Conservation (phyloP, 2,888 invertebrate species). For the Eurois occulta region DNA sequence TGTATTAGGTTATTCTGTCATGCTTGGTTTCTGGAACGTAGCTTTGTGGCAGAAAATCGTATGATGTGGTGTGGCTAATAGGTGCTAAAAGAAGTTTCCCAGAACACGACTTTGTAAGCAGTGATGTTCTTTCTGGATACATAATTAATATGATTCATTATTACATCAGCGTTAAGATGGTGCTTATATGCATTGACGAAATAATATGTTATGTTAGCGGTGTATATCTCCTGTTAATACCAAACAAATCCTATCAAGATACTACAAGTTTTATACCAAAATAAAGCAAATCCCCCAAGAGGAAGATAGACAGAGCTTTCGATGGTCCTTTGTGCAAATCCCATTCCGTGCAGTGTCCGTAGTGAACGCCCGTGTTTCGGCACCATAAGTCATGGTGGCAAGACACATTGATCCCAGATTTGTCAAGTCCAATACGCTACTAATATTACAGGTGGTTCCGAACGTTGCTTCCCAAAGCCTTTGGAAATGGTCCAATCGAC, state of each 20-base stretch:
- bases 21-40: neutral
- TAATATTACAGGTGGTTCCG: slow-evolving; percentile 58
- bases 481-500: slow-evolving; percentile 59
- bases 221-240: neutral
- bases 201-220: neutral
- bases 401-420: slow-evolving; percentile 60
- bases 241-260: slow-evolving; percentile 22
- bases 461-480: slow-evolving; percentile 43
- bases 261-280: slow-evolving; percentile 22
- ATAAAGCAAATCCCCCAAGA: slow-evolving; percentile 47
- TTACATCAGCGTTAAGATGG: neutral
- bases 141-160: neutral
- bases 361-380: slow-evolving; percentile 50
- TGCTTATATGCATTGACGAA: neutral
- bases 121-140: neutral
- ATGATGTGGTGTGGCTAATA: neutral
- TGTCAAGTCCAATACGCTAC: slow-evolving; percentile 58
- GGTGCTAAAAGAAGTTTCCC: neutral
- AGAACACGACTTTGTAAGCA: neutral
- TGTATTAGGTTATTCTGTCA: slow-evolving; percentile 21
- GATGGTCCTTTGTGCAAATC: slow-evolving; percentile 53
- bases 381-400: slow-evolving; percentile 58
- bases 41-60: neutral
- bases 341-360: slow-evolving; percentile 44
- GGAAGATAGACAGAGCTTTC: slow-evolving; percentile 47